phyloP scores from a whole-genome alignment of 2,797 vertebrate genomes.

The Rhynchonycteris naso region DNA sequence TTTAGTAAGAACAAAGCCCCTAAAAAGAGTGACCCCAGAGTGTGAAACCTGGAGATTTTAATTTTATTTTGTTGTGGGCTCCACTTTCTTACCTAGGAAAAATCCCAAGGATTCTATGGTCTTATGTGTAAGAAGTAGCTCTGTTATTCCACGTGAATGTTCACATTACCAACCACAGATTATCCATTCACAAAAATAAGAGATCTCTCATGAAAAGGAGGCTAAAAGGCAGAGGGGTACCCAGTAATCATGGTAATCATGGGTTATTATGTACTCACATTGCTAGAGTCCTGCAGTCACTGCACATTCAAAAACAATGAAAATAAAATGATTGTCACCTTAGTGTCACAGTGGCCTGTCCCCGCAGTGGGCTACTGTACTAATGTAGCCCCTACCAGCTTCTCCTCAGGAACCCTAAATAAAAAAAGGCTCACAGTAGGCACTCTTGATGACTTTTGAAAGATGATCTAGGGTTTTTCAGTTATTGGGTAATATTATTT shows the following conservation, averaged over 20 bases:
- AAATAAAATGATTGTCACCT: conserved; percentile 50
- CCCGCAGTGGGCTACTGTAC: not conserved
- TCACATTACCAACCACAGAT: not conserved
- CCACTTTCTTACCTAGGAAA: not conserved
- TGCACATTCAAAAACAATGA: conserved; percentile 65
- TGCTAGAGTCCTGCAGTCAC: conserved; percentile 13
- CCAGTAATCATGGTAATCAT: not conserved
- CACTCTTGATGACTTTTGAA: not conserved
- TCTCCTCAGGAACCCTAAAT: not conserved
- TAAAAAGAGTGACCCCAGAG: not conserved
- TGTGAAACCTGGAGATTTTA: not conserved
- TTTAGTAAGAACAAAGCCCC: not conserved
- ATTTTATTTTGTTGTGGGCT: not conserved
- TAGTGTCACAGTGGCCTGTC: not conserved
- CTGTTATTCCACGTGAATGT: not conserved
- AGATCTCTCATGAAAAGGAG: not conserved
- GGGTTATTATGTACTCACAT: conserved; percentile 46
- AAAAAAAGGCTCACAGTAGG: not conserved
- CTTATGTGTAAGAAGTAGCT: not conserved
- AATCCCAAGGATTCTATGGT: not conserved
- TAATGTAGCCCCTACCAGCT: not conserved
- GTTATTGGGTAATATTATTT: not conserved
- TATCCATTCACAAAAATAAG: not conserved
- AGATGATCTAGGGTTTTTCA: not conserved
- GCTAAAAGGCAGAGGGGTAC: conserved; percentile 28